phyloP scores from a whole-genome alignment of 2,888 invertebrate species.

The Reticulitermes lucifugus region DNA sequence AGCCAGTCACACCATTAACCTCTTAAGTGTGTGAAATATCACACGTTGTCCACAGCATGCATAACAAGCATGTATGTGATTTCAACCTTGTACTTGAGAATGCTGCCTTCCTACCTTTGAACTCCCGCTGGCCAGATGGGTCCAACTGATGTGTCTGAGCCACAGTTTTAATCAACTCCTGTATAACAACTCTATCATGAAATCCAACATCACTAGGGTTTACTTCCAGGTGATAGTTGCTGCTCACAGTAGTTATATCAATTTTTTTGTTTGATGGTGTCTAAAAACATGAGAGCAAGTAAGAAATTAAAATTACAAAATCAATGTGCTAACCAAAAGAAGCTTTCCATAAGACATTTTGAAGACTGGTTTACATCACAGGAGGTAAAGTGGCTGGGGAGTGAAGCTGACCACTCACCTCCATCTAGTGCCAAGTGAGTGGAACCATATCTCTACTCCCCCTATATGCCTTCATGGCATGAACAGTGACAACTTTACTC shows the following conservation, averaged over 20 bases:
- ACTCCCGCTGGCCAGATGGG: constrained; percentile 86
- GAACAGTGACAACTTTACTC: too few relatives aligned
- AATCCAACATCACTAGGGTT: constrained; percentile 98
- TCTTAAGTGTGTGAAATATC: too few relatives aligned
- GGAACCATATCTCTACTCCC: too few relatives aligned
- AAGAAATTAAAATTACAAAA: neutral
- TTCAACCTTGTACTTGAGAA: too few relatives aligned
- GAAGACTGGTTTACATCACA: neutral
- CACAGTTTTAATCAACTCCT: constrained; percentile 96
- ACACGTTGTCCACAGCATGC: too few relatives aligned
- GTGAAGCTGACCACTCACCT: too few relatives aligned
- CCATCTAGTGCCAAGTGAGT: too few relatives aligned
- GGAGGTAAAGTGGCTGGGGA: too few relatives aligned
- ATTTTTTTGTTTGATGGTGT: constrained; percentile 91
- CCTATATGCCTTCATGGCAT: too few relatives aligned
- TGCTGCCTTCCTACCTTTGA: constrained; percentile 75
- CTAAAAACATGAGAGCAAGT: constrained; percentile 58
- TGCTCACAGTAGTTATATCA: constrained; percentile 94
- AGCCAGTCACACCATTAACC: too few relatives aligned
- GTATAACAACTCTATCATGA: constrained; percentile 95
- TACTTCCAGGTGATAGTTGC: constrained; percentile 93
- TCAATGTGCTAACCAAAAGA: neutral
- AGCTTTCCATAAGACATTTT: neutral
- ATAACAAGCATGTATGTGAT: too few relatives aligned
- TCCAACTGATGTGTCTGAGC: constrained; percentile 97